A percentile compares a stretch with the other conserved stretches of the same genome.
phyloP scores from a whole-genome alignment of 2,797 vertebrate species.

The Antrozous pallidus region DNA sequence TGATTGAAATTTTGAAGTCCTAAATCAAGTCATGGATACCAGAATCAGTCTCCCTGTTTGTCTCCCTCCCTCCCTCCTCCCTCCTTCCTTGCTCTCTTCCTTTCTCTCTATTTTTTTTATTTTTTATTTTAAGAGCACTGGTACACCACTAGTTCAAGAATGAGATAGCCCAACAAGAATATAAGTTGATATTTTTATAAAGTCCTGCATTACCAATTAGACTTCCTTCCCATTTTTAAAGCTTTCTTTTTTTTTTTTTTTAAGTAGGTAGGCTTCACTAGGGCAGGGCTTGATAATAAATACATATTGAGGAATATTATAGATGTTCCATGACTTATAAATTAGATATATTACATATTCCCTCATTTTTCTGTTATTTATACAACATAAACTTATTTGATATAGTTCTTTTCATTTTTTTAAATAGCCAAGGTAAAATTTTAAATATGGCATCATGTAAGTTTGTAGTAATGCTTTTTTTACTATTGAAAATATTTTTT shows the following conservation, averaged over 20 bases:
- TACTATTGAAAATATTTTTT: not conserved
- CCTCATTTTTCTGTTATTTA: slow-evolving; percentile 26
- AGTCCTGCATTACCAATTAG: slow-evolving; percentile 25
- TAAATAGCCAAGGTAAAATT: not conserved
- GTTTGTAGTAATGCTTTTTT: slow-evolving; percentile 8
- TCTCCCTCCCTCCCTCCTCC: no score
- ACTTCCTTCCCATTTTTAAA: not conserved
- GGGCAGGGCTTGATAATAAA: not conserved
- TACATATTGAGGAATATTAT: not conserved
- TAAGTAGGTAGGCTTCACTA: not conserved
- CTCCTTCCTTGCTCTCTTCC: no score
- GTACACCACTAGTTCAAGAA: not conserved
- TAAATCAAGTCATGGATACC: not conserved
- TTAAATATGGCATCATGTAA: not conserved
- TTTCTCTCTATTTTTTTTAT: not conserved
- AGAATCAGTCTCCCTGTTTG: not conserved
- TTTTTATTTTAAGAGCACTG: not conserved
- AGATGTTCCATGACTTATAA: not conserved
- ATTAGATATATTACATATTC: not conserved
- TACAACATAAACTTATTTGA: slow-evolving; percentile 1
- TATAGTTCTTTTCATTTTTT: not conserved
- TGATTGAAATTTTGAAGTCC: slow-evolving; percentile 3
- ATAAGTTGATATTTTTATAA: not conserved
- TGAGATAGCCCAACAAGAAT: slow-evolving; percentile 18
- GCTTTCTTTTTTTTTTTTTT: not conserved